phyloP scores from a whole-genome alignment of 2,888 invertebrate species.

The Polylopha cassiicola region DNA sequence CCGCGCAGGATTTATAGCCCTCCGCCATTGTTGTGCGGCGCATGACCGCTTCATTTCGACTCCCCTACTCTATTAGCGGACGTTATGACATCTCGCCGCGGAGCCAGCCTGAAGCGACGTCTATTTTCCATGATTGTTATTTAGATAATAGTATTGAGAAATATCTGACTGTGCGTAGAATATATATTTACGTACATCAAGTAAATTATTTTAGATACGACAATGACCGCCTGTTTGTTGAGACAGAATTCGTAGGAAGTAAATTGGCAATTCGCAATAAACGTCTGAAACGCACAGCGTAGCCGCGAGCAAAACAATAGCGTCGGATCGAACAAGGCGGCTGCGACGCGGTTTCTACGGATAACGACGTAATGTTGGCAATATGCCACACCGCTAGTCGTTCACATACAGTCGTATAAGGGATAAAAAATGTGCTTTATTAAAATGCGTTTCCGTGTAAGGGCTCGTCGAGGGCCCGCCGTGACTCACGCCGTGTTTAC shows the following conservation, averaged over 20 bases:
- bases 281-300: no score
- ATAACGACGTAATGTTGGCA: conserved; percentile 34
- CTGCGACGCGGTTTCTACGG: conserved; percentile 7
- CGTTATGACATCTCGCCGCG: conserved; percentile 37
- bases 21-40: conserved; percentile 36
- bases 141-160: conserved; percentile 1
- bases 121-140: conserved; percentile 2
- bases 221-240: no score
- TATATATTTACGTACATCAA: neutral
- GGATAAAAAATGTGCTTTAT: conserved; percentile 56
- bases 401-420: conserved; percentile 54
- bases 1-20: conserved; percentile 42
- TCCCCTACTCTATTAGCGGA: conserved; percentile 31
- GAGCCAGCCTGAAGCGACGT: conserved; percentile 1
- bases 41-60: conserved; percentile 46
- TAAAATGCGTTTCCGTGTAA: conserved; percentile 47
- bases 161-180: conserved; percentile 2
- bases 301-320: conserved; percentile 42
- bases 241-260: no score
- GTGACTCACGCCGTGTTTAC: conserved; percentile 35
- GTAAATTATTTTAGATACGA: conserved; percentile 4
- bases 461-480: conserved; percentile 28
- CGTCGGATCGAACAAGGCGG: conserved; percentile 28
- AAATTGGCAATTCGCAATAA: no score
- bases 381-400: conserved; percentile 42